phyloP scores from a whole-genome alignment of 2,113 vertebrate genomes.

The Gymnobelideus leadbeateri region DNA sequence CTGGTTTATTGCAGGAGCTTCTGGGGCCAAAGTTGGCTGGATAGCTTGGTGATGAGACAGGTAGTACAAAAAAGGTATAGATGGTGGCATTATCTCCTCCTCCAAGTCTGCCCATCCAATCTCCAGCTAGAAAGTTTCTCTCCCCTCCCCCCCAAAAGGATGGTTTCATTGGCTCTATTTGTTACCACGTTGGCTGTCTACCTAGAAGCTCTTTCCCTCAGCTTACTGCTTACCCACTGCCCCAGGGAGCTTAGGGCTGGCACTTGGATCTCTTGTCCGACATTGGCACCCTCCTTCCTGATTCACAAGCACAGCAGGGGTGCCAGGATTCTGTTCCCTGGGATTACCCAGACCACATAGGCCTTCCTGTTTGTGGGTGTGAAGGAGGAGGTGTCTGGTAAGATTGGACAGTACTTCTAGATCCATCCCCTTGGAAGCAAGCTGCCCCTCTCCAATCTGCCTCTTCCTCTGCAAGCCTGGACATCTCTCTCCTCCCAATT shows the following conservation, averaged over 20 bases:
- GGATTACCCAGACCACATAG: background rate
- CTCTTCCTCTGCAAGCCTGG: background rate
- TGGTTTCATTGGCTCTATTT: background rate
- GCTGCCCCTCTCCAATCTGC: background rate
- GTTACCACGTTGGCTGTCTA: background rate
- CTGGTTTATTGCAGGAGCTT: slow-evolving; percentile 50
- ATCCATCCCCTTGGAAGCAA: background rate
- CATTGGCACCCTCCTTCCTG: background rate
- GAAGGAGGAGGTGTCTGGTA: background rate
- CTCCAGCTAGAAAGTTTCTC: background rate
- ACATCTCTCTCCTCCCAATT: background rate
- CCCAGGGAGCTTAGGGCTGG: background rate
- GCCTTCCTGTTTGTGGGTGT: background rate
- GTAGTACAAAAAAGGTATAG: background rate
- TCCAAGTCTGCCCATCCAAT: background rate
- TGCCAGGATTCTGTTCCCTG: background rate
- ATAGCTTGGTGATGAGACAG: slow-evolving; percentile 19
- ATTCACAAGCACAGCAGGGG: background rate
- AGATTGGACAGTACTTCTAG: background rate
- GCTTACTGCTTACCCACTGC: background rate
- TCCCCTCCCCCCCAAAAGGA: background rate
- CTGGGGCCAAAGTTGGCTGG: slow-evolving; percentile 31
- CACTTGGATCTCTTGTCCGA: background rate
- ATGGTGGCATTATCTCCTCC: background rate
- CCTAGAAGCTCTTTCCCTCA: background rate